These are phyloP conservation scores for Procavia capensis DNA, from an alignment of 2,113 vertebrate genomes.

Conservation along the genomic window DNA sequence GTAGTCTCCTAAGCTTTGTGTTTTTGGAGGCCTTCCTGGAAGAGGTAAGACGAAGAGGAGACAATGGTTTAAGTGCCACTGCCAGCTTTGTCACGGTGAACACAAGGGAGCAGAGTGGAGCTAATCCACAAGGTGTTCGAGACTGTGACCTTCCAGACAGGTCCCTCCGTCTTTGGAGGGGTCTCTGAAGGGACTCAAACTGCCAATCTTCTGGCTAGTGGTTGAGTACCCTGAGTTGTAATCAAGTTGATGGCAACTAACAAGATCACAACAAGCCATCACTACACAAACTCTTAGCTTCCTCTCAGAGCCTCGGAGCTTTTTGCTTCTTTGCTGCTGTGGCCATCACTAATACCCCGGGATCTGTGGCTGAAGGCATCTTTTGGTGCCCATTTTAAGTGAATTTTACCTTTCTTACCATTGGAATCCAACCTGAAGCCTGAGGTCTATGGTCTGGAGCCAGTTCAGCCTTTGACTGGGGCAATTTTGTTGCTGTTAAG, in stretches of 20 bases:
- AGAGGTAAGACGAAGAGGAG: background rate
- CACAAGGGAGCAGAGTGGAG: background rate
- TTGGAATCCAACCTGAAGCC: no score
- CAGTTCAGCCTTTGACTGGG: no score
- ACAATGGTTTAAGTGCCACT: background rate
- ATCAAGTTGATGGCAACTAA: background rate
- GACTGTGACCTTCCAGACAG: background rate
- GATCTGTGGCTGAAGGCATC: no score
- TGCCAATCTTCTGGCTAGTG: no score
- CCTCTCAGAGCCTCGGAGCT: background rate
- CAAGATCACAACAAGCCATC: background rate
- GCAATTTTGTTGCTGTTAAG: no score
- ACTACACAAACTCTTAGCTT: background rate
- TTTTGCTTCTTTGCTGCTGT: no score
- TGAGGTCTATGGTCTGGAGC: no score
- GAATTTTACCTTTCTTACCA: no score
- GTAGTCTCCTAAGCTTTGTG: background rate
- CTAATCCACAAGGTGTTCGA: background rate
- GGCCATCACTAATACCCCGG: no score
- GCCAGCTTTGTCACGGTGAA: background rate
- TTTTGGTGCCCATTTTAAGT: no score
- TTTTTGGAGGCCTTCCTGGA: conserved; percentile 18
- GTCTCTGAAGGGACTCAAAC: background rate
- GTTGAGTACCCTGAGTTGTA: no score
- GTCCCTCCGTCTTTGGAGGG: background rate